Conservation (phyloP, 2,113 vertebrate genomes). For the Pavo muticus region DNA sequence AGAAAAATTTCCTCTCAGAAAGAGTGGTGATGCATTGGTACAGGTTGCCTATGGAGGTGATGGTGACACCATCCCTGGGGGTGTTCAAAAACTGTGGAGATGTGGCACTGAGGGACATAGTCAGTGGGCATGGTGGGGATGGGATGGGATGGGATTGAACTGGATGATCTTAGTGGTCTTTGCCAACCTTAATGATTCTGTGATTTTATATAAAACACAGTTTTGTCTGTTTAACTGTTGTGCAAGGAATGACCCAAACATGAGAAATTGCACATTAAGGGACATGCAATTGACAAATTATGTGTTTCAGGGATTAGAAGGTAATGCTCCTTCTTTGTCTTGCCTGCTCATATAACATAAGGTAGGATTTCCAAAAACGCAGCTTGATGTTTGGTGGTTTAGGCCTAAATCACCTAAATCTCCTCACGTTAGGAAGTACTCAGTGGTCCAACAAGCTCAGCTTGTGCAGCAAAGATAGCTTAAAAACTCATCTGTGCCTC, state of each 20-base stretch:
- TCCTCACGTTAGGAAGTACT: background rate
- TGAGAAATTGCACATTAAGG: background rate
- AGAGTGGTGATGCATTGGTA: too few species aligned
- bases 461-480: background rate
- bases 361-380: accelerated
- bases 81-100: too few species aligned
- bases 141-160: too few species aligned
- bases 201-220: background rate
- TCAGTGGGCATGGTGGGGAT: too few species aligned
- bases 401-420: background rate
- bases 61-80: too few species aligned
- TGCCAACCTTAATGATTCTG: too few species aligned
- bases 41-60: too few species aligned
- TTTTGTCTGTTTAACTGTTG: background rate
- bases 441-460: background rate
- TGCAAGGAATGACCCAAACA: background rate
- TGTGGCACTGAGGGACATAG: too few species aligned
- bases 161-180: too few species aligned
- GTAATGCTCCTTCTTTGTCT: background rate
- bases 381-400: background rate
- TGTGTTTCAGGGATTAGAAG: background rate
- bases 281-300: background rate
- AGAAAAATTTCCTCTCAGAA: too few species aligned
- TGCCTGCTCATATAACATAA: background rate
- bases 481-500: background rate